phyloP scores from a whole-genome alignment of 2,888 invertebrate genomes.

The Epicampocera succincta region DNA sequence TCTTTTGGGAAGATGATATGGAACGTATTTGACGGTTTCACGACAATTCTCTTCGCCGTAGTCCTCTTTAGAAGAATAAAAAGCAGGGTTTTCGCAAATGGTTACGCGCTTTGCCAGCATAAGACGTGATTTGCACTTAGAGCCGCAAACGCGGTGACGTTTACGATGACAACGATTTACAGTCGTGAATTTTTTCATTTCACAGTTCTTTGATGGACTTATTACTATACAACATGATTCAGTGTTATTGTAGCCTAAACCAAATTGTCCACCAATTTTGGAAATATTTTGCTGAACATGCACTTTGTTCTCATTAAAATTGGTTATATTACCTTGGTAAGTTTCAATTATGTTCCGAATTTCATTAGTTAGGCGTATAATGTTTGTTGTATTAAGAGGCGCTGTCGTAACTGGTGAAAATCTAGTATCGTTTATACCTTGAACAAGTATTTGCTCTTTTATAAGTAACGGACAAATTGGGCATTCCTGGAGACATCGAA shows the following conservation, averaged over 20 bases:
- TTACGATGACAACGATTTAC: slow-evolving; percentile 70
- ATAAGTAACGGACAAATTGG: slow-evolving; percentile 76
- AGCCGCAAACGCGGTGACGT: slow-evolving; percentile 77
- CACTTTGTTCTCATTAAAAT: slow-evolving; percentile 76
- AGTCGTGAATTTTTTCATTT: slow-evolving; percentile 58
- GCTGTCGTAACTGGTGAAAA: slow-evolving; percentile 59
- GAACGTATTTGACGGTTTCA: slow-evolving; percentile 74
- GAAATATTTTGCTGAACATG: slow-evolving; percentile 77
- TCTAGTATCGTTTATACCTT: slow-evolving; percentile 77
- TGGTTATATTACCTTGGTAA: slow-evolving; percentile 73
- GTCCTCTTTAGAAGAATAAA: slow-evolving; percentile 51
- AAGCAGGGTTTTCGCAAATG: slow-evolving; percentile 66
- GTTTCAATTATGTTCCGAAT: slow-evolving; percentile 76
- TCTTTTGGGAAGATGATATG: slow-evolving; percentile 66
- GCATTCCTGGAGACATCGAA: slow-evolving; percentile 72
- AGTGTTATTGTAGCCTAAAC: slow-evolving; percentile 77
- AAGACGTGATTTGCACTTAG: slow-evolving; percentile 76
- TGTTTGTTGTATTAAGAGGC: slow-evolving; percentile 76
- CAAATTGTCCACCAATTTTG: slow-evolving; percentile 78
- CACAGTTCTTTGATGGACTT: slow-evolving; percentile 72
- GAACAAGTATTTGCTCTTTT: slow-evolving; percentile 75
- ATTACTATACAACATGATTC: slow-evolving; percentile 79
- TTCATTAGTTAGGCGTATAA: slow-evolving; percentile 77
- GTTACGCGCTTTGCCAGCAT: slow-evolving; percentile 75
- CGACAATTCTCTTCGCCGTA: slow-evolving; percentile 70